A percentile compares a stretch with the other conserved stretches of the same genome.
phyloP scores from a whole-genome alignment of 2,888 invertebrate species.

The Polylopha cassiicola region DNA sequence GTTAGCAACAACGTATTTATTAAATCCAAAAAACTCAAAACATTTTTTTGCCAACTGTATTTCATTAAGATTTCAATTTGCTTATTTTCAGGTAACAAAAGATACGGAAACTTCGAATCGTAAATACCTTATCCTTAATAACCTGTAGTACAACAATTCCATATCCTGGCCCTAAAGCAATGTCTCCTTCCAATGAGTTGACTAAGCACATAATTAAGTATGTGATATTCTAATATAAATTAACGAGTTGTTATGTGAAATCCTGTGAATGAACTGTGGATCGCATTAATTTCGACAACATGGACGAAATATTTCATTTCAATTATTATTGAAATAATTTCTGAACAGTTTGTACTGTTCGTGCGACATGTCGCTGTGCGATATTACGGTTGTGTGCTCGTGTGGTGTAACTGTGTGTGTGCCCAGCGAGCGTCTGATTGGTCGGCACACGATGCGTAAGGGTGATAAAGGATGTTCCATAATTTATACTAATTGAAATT shows the following conservation, averaged over 20 bases:
- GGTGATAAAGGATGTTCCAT: constrained; percentile 10
- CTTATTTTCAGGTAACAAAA: constrained; percentile 51
- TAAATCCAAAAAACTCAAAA: no score
- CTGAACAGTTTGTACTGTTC: constrained; percentile 13
- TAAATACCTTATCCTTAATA: constrained; percentile 40
- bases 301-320: constrained; percentile 3
- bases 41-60: no score
- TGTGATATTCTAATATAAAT: constrained; percentile 29
- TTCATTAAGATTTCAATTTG: constrained; percentile 1
- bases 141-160: constrained; percentile 67
- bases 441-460: constrained; percentile 9
- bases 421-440: constrained; percentile 9
- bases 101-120: constrained; percentile 34
- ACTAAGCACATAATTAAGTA: constrained; percentile 26
- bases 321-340: constrained; percentile 2
- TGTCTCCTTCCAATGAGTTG: constrained; percentile 42
- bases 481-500: constrained; percentile 2
- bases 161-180: constrained; percentile 49
- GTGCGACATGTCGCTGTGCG: constrained; percentile 1
- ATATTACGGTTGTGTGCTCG: constrained; percentile 19
- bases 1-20: no score
- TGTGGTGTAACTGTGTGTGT: constrained; percentile 17
- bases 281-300: constrained; percentile 6
- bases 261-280: constrained; percentile 12
- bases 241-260: constrained; percentile 11